Base-by-base conservation (phyloP, 2,888 invertebrate genomes). In the Netelia fuscicornis region DNA sequence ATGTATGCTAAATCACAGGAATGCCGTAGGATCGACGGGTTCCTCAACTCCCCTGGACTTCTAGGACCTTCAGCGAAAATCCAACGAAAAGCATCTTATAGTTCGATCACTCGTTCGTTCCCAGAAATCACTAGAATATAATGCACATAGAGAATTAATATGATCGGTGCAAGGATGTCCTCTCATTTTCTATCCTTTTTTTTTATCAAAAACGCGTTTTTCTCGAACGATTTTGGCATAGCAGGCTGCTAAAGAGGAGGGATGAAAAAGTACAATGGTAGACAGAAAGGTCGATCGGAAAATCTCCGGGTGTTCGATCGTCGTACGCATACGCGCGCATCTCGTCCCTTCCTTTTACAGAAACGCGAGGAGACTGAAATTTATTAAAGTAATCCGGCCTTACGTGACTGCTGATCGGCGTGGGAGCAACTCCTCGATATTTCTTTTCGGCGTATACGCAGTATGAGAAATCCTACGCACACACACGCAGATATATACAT, bases 341-440 rank as follows among this genome's bases (percentile, higher is more conserved):
- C 25, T 56, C 42, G 20, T 70, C 82, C 71, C 74, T 74, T 72
- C 56, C 56, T 58, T 30, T 37, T 48, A 58, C 56, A 60, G 42
- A 68, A 75, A 78, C 44, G 67, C 60, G 75, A 52, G 78, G 44
- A 54, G 52, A 48, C 10, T 87, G 89, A 90, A 91, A 92, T 93
- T 91, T 92, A 91, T 92, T 90, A 89, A 90, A 91, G 91, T 92
- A 92, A 93, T 92, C 93, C 90, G 90, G 86, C 88, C 89, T 92
- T 92, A 90, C 90, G 92, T 90, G 91, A 91, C 91, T 92, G 92
- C 90, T 93, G 93, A 93, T 93, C 93, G 90, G 93, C 93, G 93
- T 93, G 93, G 93, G 93, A 93, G 93, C 92, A 89, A 76, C 67
- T 75, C 37, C 68, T 81, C 83, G 85, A 90, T 89, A 90, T 91